phyloP scores from a whole-genome alignment of 2,797 vertebrate genomes.

The Streptopelia turtur region DNA sequence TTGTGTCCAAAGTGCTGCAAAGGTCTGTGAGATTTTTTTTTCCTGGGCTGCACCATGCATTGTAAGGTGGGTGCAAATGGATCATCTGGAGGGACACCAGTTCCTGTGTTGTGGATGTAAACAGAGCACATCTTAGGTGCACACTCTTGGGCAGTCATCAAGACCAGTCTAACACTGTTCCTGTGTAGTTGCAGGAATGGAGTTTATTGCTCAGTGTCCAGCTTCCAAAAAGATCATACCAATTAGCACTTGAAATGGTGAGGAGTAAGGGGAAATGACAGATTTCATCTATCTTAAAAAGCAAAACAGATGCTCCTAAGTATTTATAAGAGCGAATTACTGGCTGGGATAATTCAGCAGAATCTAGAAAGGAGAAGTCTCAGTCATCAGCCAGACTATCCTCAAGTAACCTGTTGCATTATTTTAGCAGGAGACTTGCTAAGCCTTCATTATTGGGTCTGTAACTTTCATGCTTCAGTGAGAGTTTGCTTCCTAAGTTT shows the following conservation, averaged over 20 bases:
- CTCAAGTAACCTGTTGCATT: constrained; percentile 4
- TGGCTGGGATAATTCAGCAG: neutral
- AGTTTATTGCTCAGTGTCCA: neutral
- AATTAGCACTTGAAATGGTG: neutral
- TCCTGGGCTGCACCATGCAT: neutral
- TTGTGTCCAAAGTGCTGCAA: neutral
- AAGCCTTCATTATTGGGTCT: neutral
- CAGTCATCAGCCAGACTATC: constrained; percentile 11
- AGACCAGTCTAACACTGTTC: neutral
- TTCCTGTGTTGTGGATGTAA: neutral
- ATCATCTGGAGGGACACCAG: neutral
- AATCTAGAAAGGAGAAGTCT: constrained; percentile 6
- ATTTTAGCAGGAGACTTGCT: constrained; percentile 1
- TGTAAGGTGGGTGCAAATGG: neutral
- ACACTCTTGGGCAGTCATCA: neutral
- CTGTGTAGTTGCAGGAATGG: neutral
- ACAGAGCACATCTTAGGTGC: neutral
- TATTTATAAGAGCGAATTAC: constrained; percentile 38
- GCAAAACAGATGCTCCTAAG: constrained; percentile 48
- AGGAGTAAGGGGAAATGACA: neutral
- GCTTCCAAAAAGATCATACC: neutral
- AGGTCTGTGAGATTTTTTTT: neutral
- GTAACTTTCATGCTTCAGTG: neutral
- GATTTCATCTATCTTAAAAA: neutral
- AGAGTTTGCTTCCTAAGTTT: neutral